Evolutionary conservation across 1,140 invertebrate species (phyloP), one percentile per base, ranked within the genome.

Genomic region (Brachionus manjavacas): DNA sequence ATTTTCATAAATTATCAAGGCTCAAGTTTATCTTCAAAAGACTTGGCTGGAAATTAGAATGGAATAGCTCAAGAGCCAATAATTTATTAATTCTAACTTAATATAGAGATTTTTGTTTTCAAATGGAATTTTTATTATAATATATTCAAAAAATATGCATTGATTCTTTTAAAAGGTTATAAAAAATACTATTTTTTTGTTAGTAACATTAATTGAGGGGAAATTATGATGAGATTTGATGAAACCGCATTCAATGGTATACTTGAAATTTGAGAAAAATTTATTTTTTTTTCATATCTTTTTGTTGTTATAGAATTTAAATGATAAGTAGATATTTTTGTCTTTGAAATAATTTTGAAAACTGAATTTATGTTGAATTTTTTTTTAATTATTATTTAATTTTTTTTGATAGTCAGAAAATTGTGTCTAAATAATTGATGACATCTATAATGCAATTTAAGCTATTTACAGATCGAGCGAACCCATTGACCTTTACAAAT

Each of bases 251-350:
- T 60, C 52, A 60, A 60, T 31, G 25, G 31, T 68, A 31, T 31
- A 28, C 66, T 68, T 68, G 9, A 31, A 68, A 31, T 12, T 31
- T 68, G 14, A 68, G 23, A 28, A 28, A 68, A 68, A 16, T 68
- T 23, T 68, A 31, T 31, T 14, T 68, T 31, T 31, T 28, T 39
- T n/a, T n/a, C n/a, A 68, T 68, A 25, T 68, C 25, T 68, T 39
- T 68, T 68, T 68, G 66, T 68, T 68, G 66, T 39, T 68, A 68
- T 31, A 31, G 25, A 28, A 68, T 31, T 68, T 68, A 68, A 68
- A 68, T 68, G 66, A 68, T 68, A 7, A 39, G 66, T 68, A 68
- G 14, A 39, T 31, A 68, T 68, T 68, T 68, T 68, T 68, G 66
- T 68, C 66, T 68, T 68, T 28, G 8, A 35, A 72, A 72, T 8